phyloP scores from a whole-genome alignment of 1,140 invertebrate genomes.

The Drosophila setifemur region DNA sequence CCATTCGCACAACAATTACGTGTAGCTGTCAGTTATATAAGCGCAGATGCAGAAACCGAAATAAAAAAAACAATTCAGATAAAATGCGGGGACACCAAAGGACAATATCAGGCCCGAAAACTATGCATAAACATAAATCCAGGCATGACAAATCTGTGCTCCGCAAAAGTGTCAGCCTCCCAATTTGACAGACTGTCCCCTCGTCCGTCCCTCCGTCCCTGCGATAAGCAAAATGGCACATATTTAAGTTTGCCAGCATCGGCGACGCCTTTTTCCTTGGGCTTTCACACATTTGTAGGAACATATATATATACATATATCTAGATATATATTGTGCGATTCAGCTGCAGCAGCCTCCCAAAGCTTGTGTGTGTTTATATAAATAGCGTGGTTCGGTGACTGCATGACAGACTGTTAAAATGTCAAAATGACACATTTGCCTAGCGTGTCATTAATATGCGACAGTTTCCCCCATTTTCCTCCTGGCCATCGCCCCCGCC shows the following conservation, averaged over 20 bases:
- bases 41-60: constrained; percentile 10
- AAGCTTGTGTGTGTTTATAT: constrained; percentile 57
- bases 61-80: background rate
- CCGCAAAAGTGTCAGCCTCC: constrained; percentile 65
- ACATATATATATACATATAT: background rate
- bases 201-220: constrained; percentile 15
- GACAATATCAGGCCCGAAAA: constrained; percentile 20
- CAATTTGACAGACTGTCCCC: constrained; percentile 18
- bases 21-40: constrained; percentile 58
- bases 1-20: constrained; percentile 72
- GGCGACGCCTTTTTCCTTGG: constrained; percentile 20
- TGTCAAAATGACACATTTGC: constrained; percentile 81
- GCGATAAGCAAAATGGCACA: constrained; percentile 76
- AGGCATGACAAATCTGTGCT: constrained; percentile 75
- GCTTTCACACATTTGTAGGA: background rate
- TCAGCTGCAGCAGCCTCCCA: constrained; percentile 61
- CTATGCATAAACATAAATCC: constrained; percentile 77
- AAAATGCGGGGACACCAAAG: background rate
- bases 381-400: constrained; percentile 75
- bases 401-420: constrained; percentile 81
- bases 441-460: constrained; percentile 80
- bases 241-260: constrained; percentile 52
- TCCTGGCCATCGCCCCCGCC: background rate
- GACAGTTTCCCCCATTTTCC: constrained; percentile 46
- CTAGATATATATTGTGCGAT: constrained; percentile 11